Conservation (phyloP, 2,888 invertebrate genomes). For the Hedya salicella region DNA sequence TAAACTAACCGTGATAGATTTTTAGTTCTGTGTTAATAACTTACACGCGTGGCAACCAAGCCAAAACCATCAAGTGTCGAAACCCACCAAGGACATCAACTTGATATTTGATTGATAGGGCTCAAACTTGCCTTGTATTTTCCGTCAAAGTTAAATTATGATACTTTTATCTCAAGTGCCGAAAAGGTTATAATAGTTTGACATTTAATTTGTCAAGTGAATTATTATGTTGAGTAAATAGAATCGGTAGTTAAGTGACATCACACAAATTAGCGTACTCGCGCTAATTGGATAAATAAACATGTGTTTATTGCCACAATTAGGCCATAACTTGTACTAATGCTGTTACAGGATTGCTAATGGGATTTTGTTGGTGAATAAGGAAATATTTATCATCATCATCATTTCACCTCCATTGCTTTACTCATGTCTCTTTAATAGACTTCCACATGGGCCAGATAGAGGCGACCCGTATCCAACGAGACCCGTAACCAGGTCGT, state of each 20-base stretch:
- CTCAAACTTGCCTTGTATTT: not conserved
- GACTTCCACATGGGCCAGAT: no score
- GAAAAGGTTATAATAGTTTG: constrained; percentile 5
- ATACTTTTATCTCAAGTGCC: not conserved
- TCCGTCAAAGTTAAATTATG: not conserved
- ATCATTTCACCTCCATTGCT: no score
- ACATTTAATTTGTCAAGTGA: not conserved
- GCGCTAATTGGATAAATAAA: constrained; percentile 25
- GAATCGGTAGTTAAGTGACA: constrained; percentile 16
- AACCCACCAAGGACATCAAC: constrained; percentile 9
- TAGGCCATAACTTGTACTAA: constrained; percentile 1
- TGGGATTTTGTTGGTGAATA: constrained; percentile 2
- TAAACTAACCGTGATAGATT: no score
- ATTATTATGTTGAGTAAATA: constrained; percentile 6
- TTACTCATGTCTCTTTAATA: no score
- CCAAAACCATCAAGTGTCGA: not conserved
- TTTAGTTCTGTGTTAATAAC: not conserved
- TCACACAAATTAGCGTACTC: constrained; percentile 16
- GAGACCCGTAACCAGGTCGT: no score
- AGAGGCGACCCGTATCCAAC: no score
- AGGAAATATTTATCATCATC: no score
- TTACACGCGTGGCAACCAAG: not conserved
- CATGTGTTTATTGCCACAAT: constrained; percentile 2
- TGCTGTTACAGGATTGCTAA: constrained; percentile 4
- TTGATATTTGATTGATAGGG: constrained; percentile 10